These are phyloP conservation scores for Rhynchomys soricoides DNA, from an alignment of 2,113 vertebrate species.

Conservation along the genomic window DNA sequence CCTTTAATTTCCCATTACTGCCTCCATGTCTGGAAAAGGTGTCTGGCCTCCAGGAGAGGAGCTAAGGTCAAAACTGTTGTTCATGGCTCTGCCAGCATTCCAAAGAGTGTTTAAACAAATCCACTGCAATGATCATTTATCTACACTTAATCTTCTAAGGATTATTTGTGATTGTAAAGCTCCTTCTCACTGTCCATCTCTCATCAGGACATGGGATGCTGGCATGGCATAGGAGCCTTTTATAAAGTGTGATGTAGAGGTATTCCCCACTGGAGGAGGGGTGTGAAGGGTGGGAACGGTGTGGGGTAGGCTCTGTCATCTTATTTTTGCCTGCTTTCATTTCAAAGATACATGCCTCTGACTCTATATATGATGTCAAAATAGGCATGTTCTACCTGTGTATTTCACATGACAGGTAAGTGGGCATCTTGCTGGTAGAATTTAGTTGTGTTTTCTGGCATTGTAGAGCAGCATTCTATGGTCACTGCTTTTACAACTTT, in stretches of 20 bases:
- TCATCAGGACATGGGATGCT: neutral
- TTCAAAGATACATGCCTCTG: neutral
- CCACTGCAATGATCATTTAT: constrained; percentile 25
- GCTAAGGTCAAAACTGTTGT: constrained; percentile 52
- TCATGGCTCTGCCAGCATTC: constrained; percentile 59
- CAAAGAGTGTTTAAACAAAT: constrained; percentile 61
- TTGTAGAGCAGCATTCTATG: neutral
- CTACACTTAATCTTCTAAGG: neutral
- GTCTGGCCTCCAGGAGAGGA: constrained; percentile 65
- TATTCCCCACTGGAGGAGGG: neutral
- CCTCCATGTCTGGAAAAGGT: constrained; percentile 73
- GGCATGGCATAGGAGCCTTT: neutral
- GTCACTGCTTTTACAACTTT: neutral
- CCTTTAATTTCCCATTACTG: constrained; percentile 79
- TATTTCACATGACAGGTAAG: neutral
- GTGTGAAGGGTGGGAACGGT: accelerated
- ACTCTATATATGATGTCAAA: neutral
- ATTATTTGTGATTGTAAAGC: neutral
- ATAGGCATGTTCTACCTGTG: neutral
- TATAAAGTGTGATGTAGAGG: no score
- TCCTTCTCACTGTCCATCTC: neutral
- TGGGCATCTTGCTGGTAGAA: neutral
- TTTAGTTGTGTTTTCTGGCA: neutral
- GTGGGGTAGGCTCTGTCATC: neutral
- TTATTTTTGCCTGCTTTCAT: neutral